Evolutionary conservation across 1,140 invertebrate species (phyloP).

Genomic region (Cherax destructor): DNA sequence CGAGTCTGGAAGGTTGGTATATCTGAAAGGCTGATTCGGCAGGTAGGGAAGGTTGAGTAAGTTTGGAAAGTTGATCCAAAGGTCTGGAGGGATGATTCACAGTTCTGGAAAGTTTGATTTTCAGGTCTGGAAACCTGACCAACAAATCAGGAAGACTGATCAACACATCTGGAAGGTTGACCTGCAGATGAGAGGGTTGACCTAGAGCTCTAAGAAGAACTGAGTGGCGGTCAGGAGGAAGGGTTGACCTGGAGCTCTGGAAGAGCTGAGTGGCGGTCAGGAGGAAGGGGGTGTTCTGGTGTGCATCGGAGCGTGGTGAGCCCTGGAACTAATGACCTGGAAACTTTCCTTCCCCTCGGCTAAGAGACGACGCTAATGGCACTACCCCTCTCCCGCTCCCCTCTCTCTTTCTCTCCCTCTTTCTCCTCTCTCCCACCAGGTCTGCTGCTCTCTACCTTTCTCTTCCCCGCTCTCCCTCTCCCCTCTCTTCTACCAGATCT

Average conservation of each 20-base stretch:
- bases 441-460: conserved; percentile 6
- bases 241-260: conserved; percentile 4
- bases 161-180: too few relatives aligned
- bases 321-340: conserved; percentile 64
- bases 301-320: conserved; percentile 58
- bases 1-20: too few relatives aligned
- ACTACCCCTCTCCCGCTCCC: conserved; percentile 13
- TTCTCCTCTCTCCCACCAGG: conserved; percentile 11
- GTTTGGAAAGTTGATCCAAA: conserved; percentile 1
- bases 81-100: neutral
- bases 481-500: neutral
- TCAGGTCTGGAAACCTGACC: conserved; percentile 15
- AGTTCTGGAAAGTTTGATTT: too few relatives aligned
- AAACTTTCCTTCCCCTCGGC: conserved; percentile 68
- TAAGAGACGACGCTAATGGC: conserved; percentile 69
- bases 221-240: conserved; percentile 15
- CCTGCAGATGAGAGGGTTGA: neutral
- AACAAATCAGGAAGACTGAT: neutral
- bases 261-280: conserved; percentile 39
- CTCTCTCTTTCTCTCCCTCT: conserved; percentile 12
- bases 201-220: conserved; percentile 16
- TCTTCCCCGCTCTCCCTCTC: neutral
- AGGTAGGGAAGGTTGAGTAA: too few relatives aligned
- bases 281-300: conserved; percentile 21
- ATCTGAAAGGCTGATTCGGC: too few relatives aligned